Base-by-base conservation (phyloP, 1,140 invertebrate genomes). In the Cydia strobilella region DNA sequence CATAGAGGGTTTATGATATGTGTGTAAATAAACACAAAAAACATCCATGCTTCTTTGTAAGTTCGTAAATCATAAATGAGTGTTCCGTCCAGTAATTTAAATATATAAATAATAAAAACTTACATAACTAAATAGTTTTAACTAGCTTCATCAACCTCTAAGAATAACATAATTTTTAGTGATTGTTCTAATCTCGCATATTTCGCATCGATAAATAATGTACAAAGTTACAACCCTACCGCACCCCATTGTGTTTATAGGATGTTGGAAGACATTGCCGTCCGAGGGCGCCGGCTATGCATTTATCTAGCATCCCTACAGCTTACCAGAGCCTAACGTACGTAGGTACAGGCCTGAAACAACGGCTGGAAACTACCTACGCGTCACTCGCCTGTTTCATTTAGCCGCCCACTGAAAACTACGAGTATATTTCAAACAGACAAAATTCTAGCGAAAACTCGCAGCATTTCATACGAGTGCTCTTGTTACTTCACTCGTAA, bases 201-300 rank as follows among this genome's bases (percentile, higher is more conserved):
- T 39, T 35, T n/a, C n/a, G 9, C n/a, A 18, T 35, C 63, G 63
- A 66, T 66, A 35, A 66, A 66, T 66, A 35, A 66, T 66, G 18
- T 7, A 69, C 9, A 18, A 15, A 18, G 65, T 9, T 51, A 69
- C 65, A 69, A 35, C 65, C 65, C 65, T 69, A 35, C 18, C 13
- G 27, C 27, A 18, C 27, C 65, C 63, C 18, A 69, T 69, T 69
- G 65, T 69, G 65, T 69, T 69, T 69, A 35, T 25, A 69, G 65
- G 65, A 31, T 69, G 65, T 69, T 39, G 31, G 65, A 69, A 69
- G 65, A 69, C 65, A 69, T 69, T 27, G 65, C 15, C 65, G 65
- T 6, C 15, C 65, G 65, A 69, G 31, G 65, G 27, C 65, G 31
- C 9, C 65, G 5, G 31, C 25, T 69, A 18, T 69, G 42, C n/a